Percentiles rank a stretch among this genome's conserved stretches.
Evolutionary conservation across 1,140 invertebrate species (phyloP).

Genomic region (Drosophila dunni): DNA sequence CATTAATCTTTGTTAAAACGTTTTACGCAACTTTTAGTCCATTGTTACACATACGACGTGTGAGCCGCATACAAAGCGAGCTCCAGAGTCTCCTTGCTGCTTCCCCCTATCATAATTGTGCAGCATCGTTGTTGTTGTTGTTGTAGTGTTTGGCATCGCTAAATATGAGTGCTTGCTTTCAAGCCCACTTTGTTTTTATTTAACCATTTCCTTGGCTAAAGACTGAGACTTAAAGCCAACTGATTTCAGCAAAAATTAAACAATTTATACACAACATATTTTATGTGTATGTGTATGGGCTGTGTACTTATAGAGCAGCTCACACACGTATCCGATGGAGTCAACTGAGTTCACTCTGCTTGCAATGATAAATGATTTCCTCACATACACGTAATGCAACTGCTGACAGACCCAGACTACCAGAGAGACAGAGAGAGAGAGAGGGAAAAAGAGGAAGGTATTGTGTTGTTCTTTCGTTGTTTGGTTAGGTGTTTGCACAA

Average conservation of each 20-base stretch:
- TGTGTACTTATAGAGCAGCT: conserved; percentile 4
- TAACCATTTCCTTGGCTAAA: conserved; percentile 73
- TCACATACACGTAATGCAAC: conserved; percentile 79
- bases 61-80: conserved; percentile 71
- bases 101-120: conserved; percentile 67
- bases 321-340: conserved; percentile 62
- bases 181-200: conserved; percentile 78
- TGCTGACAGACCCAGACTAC: conserved; percentile 65
- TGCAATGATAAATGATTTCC: conserved; percentile 83
- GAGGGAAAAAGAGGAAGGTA: background rate
- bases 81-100: conserved; percentile 16
- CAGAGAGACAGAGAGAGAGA: background rate
- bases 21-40: conserved; percentile 83
- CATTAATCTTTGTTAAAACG: conserved; percentile 84
- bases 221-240: conserved; percentile 70
- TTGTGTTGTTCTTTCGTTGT: background rate
- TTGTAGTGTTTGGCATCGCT: conserved; percentile 50
- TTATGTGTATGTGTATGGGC: conserved; percentile 12
- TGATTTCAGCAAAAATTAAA: conserved; percentile 55
- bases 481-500: conserved; percentile 13
- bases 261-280: conserved; percentile 48
- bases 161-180: conserved; percentile 65
- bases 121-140: conserved; percentile 26
- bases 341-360: conserved; percentile 78
- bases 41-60: conserved; percentile 78